These are phyloP conservation scores for Clusia tigrina DNA, from an alignment of 2,888 invertebrate species.

Conservation along the genomic window DNA sequence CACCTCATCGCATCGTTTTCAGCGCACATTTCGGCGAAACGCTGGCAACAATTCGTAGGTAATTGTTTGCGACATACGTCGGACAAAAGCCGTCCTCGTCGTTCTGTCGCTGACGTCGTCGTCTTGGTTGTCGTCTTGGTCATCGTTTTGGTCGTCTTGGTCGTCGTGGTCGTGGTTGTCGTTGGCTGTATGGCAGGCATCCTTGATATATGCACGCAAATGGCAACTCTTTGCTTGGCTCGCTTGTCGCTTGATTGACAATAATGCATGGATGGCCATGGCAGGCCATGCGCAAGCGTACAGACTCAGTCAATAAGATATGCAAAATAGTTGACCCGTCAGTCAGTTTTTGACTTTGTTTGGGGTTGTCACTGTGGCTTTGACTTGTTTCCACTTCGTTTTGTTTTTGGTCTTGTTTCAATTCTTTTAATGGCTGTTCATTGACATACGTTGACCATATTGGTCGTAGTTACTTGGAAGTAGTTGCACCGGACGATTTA, in stretches of 20 bases:
- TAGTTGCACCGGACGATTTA: slow-evolving; percentile 46
- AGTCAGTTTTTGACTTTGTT: slow-evolving; percentile 53
- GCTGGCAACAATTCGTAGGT: not conserved
- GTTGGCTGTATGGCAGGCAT: no score
- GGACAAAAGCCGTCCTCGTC: no score
- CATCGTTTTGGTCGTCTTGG: not conserved
- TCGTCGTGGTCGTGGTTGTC: not conserved
- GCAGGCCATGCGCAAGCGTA: not conserved
- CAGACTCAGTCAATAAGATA: slow-evolving; percentile 54
- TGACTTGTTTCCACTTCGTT: slow-evolving; percentile 24
- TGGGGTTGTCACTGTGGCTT: slow-evolving; percentile 15
- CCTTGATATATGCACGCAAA: not conserved
- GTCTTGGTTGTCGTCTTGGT: slow-evolving; percentile 11
- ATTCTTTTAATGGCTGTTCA: slow-evolving; percentile 53
- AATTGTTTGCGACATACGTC: slow-evolving; percentile 9
- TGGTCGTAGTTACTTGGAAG: slow-evolving; percentile 51
- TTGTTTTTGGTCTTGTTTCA: no score
- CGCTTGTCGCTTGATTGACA: slow-evolving; percentile 51
- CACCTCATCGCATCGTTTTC: not conserved
- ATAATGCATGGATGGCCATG: slow-evolving; percentile 53
- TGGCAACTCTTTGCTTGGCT: slow-evolving; percentile 18
- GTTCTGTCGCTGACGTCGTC: no score
- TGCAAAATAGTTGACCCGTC: slow-evolving; percentile 63
- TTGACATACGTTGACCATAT: slow-evolving; percentile 48
- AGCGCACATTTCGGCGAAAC: not conserved